Conservation (phyloP, 2,797 vertebrate species). For the Malurus splendens region DNA sequence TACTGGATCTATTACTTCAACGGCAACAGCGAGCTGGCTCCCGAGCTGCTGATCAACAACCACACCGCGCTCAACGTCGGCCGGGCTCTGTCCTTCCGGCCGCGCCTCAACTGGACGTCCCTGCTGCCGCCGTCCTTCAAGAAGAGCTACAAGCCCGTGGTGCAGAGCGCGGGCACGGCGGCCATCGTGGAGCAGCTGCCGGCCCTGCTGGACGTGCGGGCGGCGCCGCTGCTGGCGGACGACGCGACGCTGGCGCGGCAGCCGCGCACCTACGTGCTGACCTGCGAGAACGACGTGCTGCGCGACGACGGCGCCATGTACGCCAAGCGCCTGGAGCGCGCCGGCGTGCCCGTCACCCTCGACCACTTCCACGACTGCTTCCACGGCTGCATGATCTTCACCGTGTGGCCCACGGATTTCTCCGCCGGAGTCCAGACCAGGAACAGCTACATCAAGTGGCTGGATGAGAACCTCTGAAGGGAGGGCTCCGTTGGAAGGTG, state of each 20-base stretch:
- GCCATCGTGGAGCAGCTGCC: constrained; percentile 71
- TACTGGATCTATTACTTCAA: constrained; percentile 91
- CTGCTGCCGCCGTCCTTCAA: constrained; percentile 75
- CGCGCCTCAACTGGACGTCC: constrained; percentile 82
- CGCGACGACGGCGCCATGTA: constrained; percentile 94
- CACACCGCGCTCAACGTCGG: constrained; percentile 81
- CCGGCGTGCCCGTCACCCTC: constrained; percentile 80
- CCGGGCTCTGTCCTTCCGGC: constrained; percentile 62
- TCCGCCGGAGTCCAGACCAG: constrained; percentile 75
- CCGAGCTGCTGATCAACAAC: constrained; percentile 81
- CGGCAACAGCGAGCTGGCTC: constrained; percentile 68
- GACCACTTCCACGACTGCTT: constrained; percentile 87
- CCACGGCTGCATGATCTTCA: constrained; percentile 87
- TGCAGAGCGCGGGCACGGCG: constrained; percentile 64
- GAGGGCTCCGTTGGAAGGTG: background rate
- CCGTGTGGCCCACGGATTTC: constrained; percentile 80
- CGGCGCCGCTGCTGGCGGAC: constrained; percentile 81
- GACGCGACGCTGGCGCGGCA: constrained; percentile 73
- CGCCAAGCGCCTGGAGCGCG: constrained; percentile 78
- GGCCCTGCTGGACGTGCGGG: constrained; percentile 80
- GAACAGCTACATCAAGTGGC: constrained; percentile 83
- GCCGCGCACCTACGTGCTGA: constrained; percentile 86
- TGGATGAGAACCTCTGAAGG: constrained; percentile 82
- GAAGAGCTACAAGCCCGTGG: constrained; percentile 74
- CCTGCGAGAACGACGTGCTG: constrained; percentile 88